A percentile compares a stretch with the other conserved stretches of the same genome.
Conservation (phyloP, 2,888 invertebrate genomes). For the Megaustenia siamemsis region DNA sequence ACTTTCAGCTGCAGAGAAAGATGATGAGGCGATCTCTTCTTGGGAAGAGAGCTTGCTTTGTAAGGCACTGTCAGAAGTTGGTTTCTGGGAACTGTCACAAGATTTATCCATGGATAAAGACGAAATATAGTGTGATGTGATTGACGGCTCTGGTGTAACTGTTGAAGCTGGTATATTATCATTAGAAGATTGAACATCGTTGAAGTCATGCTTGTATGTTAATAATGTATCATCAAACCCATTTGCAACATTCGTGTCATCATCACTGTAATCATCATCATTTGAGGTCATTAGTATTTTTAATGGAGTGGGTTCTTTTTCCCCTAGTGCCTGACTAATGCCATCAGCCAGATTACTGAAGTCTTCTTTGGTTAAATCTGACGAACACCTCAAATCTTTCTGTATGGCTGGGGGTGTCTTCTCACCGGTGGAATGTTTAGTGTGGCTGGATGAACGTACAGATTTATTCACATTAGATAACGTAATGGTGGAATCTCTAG, state of each 20-base stretch:
- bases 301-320: slow-evolving; percentile 57
- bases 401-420: neutral
- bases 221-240: slow-evolving; percentile 63
- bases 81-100: neutral
- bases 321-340: slow-evolving; percentile 68
- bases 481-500: neutral
- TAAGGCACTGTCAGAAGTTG: slow-evolving; percentile 55
- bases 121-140: slow-evolving; percentile 1
- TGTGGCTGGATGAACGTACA: neutral
- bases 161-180: neutral
- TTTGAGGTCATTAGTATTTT: slow-evolving; percentile 32
- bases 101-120: neutral
- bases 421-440: slow-evolving; percentile 30
- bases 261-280: slow-evolving; percentile 68
- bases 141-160: neutral
- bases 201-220: slow-evolving; percentile 45
- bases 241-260: slow-evolving; percentile 69
- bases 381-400: neutral
- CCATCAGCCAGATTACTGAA: slow-evolving; percentile 63
- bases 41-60: slow-evolving; percentile 53
- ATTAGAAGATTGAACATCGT: neutral
- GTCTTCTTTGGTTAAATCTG: slow-evolving; percentile 56
- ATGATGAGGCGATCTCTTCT: slow-evolving; percentile 43
- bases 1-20: slow-evolving; percentile 39
- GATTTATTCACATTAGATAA: slow-evolving; percentile 20